These are phyloP conservation scores for Aelia acuminata DNA, from an alignment of 2,888 invertebrate genomes.

Conservation along the genomic window DNA sequence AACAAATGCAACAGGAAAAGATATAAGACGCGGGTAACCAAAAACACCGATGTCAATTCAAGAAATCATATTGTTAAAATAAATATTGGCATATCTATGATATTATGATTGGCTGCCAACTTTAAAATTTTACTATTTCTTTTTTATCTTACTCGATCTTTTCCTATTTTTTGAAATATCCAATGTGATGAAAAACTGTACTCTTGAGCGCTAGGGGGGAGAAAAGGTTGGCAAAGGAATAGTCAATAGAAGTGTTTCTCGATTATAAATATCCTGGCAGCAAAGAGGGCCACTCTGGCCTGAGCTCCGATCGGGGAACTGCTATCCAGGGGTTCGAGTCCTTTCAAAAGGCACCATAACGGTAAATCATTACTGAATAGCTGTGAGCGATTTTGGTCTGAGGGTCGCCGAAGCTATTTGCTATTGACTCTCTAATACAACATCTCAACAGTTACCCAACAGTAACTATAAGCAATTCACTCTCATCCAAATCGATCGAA, in stretches of 20 bases:
- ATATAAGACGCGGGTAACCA: too few species aligned
- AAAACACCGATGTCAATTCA: too few species aligned
- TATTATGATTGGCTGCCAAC: too few species aligned
- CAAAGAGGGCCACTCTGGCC: neutral
- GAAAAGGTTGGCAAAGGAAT: neutral
- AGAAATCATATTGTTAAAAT: too few species aligned
- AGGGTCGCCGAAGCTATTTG: neutral
- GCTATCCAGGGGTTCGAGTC: neutral
- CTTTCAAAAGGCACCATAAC: neutral
- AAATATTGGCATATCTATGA: too few species aligned
- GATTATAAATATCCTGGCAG: slow-evolving; percentile 1
- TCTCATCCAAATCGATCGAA: neutral
- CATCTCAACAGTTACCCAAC: neutral
- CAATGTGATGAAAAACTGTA: too few species aligned
- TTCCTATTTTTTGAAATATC: too few species aligned
- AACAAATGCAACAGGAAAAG: too few species aligned
- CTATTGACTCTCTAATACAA: neutral
- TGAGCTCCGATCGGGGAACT: neutral
- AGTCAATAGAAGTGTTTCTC: neutral
- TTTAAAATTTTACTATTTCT: too few species aligned
- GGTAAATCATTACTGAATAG: slow-evolving; percentile 4
- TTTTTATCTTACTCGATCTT: too few species aligned
- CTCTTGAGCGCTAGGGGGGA: neutral
- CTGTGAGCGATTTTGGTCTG: neutral
- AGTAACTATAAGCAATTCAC: neutral